Evolutionary conservation across 2,888 invertebrate species (phyloP).

Genomic region (Phragmatobia fuliginosa): DNA sequence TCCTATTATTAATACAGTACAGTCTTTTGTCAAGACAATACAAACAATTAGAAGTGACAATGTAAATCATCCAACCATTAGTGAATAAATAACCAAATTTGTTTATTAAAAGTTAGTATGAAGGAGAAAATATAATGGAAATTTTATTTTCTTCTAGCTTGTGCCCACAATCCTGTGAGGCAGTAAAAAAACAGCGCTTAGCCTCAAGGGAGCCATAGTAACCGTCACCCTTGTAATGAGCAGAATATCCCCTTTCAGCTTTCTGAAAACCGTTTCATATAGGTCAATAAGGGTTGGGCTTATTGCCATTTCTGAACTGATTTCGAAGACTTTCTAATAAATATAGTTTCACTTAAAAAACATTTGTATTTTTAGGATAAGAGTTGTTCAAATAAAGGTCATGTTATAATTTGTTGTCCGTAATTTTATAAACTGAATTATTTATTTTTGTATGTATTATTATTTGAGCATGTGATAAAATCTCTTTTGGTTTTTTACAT

Average conservation of each 20-base stretch:
- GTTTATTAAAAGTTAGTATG: neutral
- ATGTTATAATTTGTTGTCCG: no score
- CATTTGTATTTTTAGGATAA: no score
- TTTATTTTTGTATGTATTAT: no score
- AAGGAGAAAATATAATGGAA: neutral
- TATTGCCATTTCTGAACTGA: constrained; percentile 14
- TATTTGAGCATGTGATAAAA: neutral
- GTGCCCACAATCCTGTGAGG: constrained; percentile 1
- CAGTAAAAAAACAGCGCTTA: constrained; percentile 10
- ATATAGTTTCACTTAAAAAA: neutral
- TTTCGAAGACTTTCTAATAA: neutral
- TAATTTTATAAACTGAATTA: no score
- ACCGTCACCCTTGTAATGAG: constrained; percentile 21
- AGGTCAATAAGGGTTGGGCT: constrained; percentile 25
- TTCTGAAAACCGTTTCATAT: constrained; percentile 21
- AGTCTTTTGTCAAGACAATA: no score
- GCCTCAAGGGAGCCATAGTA: constrained; percentile 14
- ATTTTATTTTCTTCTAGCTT: neutral
- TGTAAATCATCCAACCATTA: neutral
- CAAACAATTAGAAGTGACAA: no score
- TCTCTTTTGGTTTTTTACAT: no score
- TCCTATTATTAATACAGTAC: no score
- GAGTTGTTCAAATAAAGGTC: no score
- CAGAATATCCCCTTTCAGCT: constrained; percentile 23
- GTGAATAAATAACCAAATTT: neutral